These are phyloP conservation scores for Megaptera novaeangliae DNA, from an alignment of 2,113 vertebrate genomes.

Conservation along the genomic window DNA sequence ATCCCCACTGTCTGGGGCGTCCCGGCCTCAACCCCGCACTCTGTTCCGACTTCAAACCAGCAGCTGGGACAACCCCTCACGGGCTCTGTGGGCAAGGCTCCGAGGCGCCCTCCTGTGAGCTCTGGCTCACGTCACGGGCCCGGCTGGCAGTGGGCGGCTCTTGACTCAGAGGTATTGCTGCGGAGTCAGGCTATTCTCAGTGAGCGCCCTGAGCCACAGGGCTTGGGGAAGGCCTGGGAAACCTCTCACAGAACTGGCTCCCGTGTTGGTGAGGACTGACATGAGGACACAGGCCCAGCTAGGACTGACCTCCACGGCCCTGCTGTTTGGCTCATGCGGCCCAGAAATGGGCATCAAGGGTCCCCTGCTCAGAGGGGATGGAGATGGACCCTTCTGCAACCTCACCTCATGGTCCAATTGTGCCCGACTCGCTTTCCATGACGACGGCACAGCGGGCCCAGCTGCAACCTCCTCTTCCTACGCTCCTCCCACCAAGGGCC, in stretches of 20 bases:
- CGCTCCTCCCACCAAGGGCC: neutral
- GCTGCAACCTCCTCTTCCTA: neutral
- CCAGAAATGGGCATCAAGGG: neutral
- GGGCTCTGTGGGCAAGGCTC: neutral
- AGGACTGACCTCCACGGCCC: neutral
- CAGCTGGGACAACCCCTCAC: neutral
- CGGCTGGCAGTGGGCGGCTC: neutral
- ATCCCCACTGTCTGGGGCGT: neutral
- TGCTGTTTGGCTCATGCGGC: neutral
- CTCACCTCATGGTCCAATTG: neutral
- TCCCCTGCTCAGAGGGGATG: neutral
- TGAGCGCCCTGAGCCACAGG: neutral
- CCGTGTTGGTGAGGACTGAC: neutral
- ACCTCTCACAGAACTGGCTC: neutral
- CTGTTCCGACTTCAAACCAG: neutral
- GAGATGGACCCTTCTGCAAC: neutral
- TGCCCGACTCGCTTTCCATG: rapidly evolving
- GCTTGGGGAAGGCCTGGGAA: neutral
- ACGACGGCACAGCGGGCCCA: rapidly evolving
- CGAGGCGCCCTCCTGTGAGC: neutral
- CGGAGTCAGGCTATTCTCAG: neutral
- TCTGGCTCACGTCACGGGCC: rapidly evolving
- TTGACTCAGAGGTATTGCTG: neutral
- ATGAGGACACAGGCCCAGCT: neutral
- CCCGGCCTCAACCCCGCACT: neutral